A percentile compares a stretch with the other conserved stretches of the same genome.
These are phyloP conservation scores for Bombus fervidus DNA, from an alignment of 1,140 invertebrate species.

Conservation along the genomic window DNA sequence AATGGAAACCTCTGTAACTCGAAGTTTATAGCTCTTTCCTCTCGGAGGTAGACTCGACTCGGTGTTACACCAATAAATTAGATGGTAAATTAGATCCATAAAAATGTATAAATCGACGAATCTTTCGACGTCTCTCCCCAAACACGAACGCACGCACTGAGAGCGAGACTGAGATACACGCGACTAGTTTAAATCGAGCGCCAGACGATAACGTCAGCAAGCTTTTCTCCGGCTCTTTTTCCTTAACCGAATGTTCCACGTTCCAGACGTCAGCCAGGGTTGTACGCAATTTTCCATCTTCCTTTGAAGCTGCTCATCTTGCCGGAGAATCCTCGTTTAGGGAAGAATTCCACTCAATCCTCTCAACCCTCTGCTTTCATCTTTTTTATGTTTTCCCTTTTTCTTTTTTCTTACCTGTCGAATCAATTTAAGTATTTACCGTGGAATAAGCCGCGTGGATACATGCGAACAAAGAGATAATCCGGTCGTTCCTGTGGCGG, in stretches of 20 bases:
- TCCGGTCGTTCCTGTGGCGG: neutral
- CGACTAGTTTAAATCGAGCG: neutral
- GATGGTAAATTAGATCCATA: no score
- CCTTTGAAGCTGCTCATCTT: constrained; percentile 34
- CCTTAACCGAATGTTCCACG: constrained; percentile 1
- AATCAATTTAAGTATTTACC: neutral
- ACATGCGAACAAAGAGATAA: neutral
- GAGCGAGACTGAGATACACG: neutral
- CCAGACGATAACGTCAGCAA: neutral
- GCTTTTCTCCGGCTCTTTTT: neutral
- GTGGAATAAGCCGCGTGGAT: neutral
- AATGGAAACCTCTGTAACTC: no score
- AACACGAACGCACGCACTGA: neutral
- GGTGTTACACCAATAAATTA: no score
- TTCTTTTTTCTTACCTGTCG: neutral
- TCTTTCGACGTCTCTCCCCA: no score
- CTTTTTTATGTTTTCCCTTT: neutral
- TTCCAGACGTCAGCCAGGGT: neutral
- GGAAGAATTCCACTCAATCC: constrained; percentile 45
- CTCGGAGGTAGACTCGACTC: no score
- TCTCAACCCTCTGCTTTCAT: constrained; percentile 8
- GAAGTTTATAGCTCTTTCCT: no score
- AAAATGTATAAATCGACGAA: no score
- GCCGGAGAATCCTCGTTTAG: constrained; percentile 35
- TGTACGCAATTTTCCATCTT: constrained; percentile 30